Conservation (phyloP, 2,888 invertebrate genomes). For the Drosophila aldrichi region DNA sequence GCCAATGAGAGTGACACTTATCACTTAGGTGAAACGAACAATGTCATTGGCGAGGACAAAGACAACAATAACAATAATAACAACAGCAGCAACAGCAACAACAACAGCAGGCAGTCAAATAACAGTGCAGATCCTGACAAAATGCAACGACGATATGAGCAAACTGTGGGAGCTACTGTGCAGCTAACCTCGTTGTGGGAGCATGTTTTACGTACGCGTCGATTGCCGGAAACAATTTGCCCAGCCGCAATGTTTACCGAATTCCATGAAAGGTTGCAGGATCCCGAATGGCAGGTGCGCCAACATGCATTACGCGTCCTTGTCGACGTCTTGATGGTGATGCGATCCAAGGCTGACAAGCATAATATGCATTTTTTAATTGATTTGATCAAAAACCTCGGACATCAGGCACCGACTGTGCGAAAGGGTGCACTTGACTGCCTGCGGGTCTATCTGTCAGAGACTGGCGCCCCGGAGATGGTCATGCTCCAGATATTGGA, state of each 20-base stretch:
- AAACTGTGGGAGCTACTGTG: slow-evolving; percentile 55
- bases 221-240: slow-evolving; percentile 90
- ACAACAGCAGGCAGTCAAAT: slow-evolving; percentile 33
- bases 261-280: slow-evolving; percentile 90
- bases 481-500: slow-evolving; percentile 89
- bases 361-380: slow-evolving; percentile 80
- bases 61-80: slow-evolving; percentile 53
- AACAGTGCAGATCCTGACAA: slow-evolving; percentile 35
- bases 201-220: slow-evolving; percentile 90
- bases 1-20: slow-evolving; percentile 38
- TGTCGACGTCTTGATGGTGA: slow-evolving; percentile 91
- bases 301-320: slow-evolving; percentile 93
- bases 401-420: slow-evolving; percentile 92
- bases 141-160: slow-evolving; percentile 66
- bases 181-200: slow-evolving; percentile 93
- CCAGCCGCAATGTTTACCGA: slow-evolving; percentile 89
- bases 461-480: slow-evolving; percentile 89
- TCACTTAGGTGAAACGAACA: slow-evolving; percentile 29
- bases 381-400: slow-evolving; percentile 89
- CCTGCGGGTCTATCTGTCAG: slow-evolving; percentile 89
- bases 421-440: slow-evolving; percentile 92
- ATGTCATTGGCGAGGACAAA: slow-evolving; percentile 44
- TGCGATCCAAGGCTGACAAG: slow-evolving; percentile 89
- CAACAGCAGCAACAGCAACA: slow-evolving; percentile 54
- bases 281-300: slow-evolving; percentile 94